Percentiles rank a stretch among this genome's conserved stretches.
Conservation (phyloP, 1,140 invertebrate genomes). For the Drosophila bocqueti region DNA sequence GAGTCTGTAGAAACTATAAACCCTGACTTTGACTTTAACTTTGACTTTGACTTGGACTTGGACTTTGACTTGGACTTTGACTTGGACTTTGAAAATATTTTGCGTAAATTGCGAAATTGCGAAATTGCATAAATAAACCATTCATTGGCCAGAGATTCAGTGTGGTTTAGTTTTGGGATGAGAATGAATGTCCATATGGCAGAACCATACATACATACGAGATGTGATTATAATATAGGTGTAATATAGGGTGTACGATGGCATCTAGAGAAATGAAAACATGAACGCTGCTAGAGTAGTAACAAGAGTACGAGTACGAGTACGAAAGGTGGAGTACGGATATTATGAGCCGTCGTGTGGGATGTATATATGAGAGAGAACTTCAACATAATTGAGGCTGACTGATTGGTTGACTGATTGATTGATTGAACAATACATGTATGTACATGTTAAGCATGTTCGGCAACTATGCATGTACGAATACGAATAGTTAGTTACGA, state of each 20-base stretch:
- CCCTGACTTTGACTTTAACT: neutral
- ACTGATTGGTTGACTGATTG: conserved; percentile 48
- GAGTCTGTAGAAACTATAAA: conserved; percentile 3
- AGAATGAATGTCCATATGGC: conserved; percentile 45
- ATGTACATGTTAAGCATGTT: conserved; percentile 66
- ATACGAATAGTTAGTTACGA: conserved; percentile 57
- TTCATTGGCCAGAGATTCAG: conserved; percentile 50
- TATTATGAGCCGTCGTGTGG: conserved; percentile 35
- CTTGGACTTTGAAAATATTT: conserved; percentile 15
- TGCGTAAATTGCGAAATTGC: conserved; percentile 10
- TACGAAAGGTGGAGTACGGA: conserved; percentile 60
- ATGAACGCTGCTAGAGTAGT: conserved; percentile 63
- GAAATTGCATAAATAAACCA: conserved; percentile 5
- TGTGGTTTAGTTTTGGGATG: conserved; percentile 45
- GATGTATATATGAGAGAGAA: conserved; percentile 46
- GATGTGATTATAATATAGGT: conserved; percentile 50
- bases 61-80: too few relatives aligned
- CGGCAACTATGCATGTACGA: conserved; percentile 58
- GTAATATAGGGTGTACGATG: conserved; percentile 48
- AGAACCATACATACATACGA: conserved; percentile 48
- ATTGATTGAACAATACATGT: conserved; percentile 63
- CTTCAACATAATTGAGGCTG: conserved; percentile 50
- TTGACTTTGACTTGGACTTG: neutral
- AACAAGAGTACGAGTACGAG: conserved; percentile 49
- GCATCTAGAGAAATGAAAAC: conserved; percentile 64